These are phyloP conservation scores for Hoplias malabaricus DNA, from an alignment of 2,113 vertebrate genomes.

Conservation along the genomic window DNA sequence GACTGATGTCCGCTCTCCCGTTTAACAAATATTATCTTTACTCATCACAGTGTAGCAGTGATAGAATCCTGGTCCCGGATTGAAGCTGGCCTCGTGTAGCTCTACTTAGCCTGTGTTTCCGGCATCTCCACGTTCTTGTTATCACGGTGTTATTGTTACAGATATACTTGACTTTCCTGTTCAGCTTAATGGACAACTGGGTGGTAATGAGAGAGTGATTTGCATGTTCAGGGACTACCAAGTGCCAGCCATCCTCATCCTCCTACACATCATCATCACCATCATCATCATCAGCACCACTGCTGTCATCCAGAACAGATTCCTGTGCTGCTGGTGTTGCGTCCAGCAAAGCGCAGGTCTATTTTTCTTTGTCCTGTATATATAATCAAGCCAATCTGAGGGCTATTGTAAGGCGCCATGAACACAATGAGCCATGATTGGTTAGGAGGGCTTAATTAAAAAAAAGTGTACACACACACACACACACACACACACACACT, in stretches of 20 bases:
- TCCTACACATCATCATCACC: not conserved
- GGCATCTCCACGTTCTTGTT: not conserved
- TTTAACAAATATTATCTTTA: no score
- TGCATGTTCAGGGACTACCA: slow-evolving; percentile 27
- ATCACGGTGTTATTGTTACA: slow-evolving; percentile 34
- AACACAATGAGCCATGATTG: slow-evolving; percentile 68
- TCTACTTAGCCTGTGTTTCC: slow-evolving; percentile 19
- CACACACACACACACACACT: slow-evolving; percentile 42
- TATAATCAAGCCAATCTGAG: slow-evolving; percentile 64
- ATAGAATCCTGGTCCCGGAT: not conserved
- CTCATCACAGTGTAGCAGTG: no score
- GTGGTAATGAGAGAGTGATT: slow-evolving; percentile 32
- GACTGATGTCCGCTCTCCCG: no score
- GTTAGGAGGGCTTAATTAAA: slow-evolving; percentile 52
- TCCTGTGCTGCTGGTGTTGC: slow-evolving; percentile 20
- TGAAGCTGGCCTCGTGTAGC: not conserved
- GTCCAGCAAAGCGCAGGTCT: slow-evolving; percentile 29
- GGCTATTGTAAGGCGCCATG: slow-evolving; percentile 51
- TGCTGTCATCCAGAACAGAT: slow-evolving; percentile 31
- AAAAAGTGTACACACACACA: slow-evolving; percentile 51
- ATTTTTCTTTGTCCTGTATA: slow-evolving; percentile 52
- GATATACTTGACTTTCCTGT: slow-evolving; percentile 41
- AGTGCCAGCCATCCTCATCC: slow-evolving; percentile 6
- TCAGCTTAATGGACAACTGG: slow-evolving; percentile 31
- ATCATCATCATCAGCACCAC: not conserved